phyloP scores from a whole-genome alignment of 2,888 invertebrate genomes.

The Cerceris rybyensis region DNA sequence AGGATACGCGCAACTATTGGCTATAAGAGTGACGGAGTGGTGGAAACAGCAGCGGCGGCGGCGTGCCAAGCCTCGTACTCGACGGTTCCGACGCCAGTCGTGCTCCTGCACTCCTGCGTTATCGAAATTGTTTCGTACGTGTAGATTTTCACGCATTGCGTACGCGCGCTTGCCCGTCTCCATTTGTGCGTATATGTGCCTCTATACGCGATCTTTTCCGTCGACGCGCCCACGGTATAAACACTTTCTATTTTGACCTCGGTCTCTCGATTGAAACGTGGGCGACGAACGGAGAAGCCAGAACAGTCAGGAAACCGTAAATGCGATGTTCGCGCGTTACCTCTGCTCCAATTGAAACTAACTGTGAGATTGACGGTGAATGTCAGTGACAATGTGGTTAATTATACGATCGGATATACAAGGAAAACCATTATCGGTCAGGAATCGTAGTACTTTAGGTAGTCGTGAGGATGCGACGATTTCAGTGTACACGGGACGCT shows the following conservation, averaged over 20 bases:
- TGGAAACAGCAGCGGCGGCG: slow-evolving; percentile 84
- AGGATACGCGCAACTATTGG: slow-evolving; percentile 31
- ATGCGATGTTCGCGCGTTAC: slow-evolving; percentile 2
- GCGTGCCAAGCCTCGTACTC: slow-evolving; percentile 82
- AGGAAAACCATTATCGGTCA: slow-evolving; percentile 10
- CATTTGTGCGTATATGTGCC: slow-evolving; percentile 73
- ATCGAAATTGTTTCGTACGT: slow-evolving; percentile 3
- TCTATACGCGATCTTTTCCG: slow-evolving; percentile 69
- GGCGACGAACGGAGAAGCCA: slow-evolving; percentile 31
- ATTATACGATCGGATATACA: background rate
- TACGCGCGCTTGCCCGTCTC: slow-evolving; percentile 34
- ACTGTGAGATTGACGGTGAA: slow-evolving; percentile 43
- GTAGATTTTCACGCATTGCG: slow-evolving; percentile 7
- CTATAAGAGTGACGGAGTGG: slow-evolving; percentile 14
- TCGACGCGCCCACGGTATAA: slow-evolving; percentile 63
- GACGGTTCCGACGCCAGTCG: slow-evolving; percentile 72
- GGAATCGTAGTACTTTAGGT: background rate
- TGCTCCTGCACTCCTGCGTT: slow-evolving; percentile 69
- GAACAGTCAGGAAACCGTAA: slow-evolving; percentile 17
- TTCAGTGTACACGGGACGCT: background rate
- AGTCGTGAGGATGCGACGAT: background rate
- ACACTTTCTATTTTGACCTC: slow-evolving; percentile 78
- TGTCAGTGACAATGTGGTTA: slow-evolving; percentile 6
- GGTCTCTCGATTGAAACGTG: slow-evolving; percentile 46
- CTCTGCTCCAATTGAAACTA: slow-evolving; percentile 2